Evolutionary conservation across 2,888 invertebrate species (phyloP), one percentile per base, ranked within the genome.

Genomic region (Drosophila prolongata): DNA sequence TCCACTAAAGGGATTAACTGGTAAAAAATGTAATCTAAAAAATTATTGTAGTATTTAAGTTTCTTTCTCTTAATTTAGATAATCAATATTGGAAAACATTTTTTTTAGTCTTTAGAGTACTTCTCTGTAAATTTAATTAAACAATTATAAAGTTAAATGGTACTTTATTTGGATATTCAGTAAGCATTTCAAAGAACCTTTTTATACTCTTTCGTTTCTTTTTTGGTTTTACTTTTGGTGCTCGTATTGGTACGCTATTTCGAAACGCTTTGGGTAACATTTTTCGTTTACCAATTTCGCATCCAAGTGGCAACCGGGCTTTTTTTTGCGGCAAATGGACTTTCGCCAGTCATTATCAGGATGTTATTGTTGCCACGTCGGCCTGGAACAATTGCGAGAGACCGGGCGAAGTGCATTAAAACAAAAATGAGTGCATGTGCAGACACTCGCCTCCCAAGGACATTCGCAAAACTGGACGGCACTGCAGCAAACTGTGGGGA

Each of bases 311-410:
- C 38, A 53, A 53, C n/a, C 8, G 56, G 14, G 37, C 46, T 38
- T 38, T 16, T 49, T 49, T 49, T 49, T 14, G 6, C n/a, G 9
- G 30, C 14, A 77, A 85, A 77, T 81, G 83, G 75, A 76, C 80
- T 89, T 86, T 83, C 67, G 80, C 83, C 67, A 72, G 85, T 78
- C 83, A 89, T 85, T 89, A 88, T 85, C 88, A 86, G 82, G 66
- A 55, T 74, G 78, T 64, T 83, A 56, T 68, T 80, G 68, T 72
- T 76, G 60, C 60, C 43, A 50, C 40, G 3, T n/a, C 46, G 24
- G 40, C 19, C 67, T 4, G 66, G 11, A 44, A 66, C 38, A 60
- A 50, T 60, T 40, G 42, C 42, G 34, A 40, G 42, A 16, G 27
- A 34, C 46, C 35, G 34, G 5, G 13, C 34, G 19, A 27, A 35